Percentiles rank a stretch among this genome's conserved stretches.
Evolutionary conservation across 2,113 vertebrate species (phyloP).

Genomic region (Carettochelys insculpta): DNA sequence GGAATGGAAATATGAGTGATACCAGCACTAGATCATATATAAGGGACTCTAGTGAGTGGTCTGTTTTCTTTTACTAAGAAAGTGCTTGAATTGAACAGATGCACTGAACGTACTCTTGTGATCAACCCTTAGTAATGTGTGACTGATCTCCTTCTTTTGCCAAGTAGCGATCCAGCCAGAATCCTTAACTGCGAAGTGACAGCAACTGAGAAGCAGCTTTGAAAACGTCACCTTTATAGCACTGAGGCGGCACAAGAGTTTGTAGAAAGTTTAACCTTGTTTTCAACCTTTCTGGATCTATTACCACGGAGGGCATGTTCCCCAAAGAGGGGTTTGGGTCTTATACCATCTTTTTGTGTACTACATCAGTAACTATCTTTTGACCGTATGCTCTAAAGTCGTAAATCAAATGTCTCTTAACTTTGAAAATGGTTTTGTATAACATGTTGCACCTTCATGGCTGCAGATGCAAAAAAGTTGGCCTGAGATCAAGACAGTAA

Average conservation of each 20-base stretch:
- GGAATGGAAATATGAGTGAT: background rate
- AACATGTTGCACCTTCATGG: background rate
- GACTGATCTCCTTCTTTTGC: background rate
- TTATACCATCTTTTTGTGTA: background rate
- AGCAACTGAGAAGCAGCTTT: background rate
- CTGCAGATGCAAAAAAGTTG: background rate
- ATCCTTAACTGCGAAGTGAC: background rate
- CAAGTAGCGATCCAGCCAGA: background rate
- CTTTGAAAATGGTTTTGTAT: background rate
- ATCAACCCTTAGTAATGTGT: background rate
- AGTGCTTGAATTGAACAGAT: background rate
- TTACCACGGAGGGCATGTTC: background rate
- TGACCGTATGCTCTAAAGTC: background rate
- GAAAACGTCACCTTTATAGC: background rate
- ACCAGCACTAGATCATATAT: background rate
- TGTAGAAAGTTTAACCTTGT: background rate
- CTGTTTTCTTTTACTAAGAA: background rate
- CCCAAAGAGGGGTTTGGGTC: background rate
- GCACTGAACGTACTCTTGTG: accelerated
- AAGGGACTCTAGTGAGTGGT: background rate
- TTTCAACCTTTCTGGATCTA: background rate
- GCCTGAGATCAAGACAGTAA: background rate
- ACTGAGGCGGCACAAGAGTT: background rate
- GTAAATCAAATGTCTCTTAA: background rate
- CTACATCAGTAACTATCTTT: background rate